Evolutionary conservation across 2,888 invertebrate genomes (phyloP).

Genomic region (Tachystola acroxantha): DNA sequence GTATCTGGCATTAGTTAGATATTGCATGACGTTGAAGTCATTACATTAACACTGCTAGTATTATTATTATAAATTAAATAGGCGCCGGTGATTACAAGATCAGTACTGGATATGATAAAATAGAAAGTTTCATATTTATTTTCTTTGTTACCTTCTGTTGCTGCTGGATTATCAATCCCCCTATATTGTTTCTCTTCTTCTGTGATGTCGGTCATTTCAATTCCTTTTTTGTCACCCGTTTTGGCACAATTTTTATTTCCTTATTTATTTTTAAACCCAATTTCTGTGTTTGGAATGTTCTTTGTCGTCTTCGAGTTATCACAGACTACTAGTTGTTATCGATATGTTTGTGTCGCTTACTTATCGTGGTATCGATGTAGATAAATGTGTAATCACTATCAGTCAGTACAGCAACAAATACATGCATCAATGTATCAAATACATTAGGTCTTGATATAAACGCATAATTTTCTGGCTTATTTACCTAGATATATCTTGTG

Average conservation of each 20-base stretch:
- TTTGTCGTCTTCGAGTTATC: slow-evolving; percentile 19
- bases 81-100: no score
- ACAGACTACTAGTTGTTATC: slow-evolving; percentile 39
- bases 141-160: slow-evolving; percentile 42
- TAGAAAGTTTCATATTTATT: neutral
- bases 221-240: slow-evolving; percentile 6
- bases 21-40: no score
- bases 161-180: slow-evolving; percentile 47
- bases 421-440: no score
- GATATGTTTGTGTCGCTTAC: slow-evolving; percentile 12
- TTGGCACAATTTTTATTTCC: neutral
- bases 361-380: slow-evolving; percentile 23
- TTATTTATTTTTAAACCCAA: slow-evolving; percentile 8
- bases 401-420: no score
- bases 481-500: no score
- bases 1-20: no score
- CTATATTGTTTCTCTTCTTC: slow-evolving; percentile 10
- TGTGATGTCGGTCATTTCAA: slow-evolving; percentile 10
- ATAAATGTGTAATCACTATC: slow-evolving; percentile 23
- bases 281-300: neutral
- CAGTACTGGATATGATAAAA: no score
- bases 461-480: no score
- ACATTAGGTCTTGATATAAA: no score
- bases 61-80: no score
- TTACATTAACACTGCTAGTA: no score